These are phyloP conservation scores for Mongoloraphidia duomilia DNA, from an alignment of 2,888 invertebrate genomes.

Conservation along the genomic window DNA sequence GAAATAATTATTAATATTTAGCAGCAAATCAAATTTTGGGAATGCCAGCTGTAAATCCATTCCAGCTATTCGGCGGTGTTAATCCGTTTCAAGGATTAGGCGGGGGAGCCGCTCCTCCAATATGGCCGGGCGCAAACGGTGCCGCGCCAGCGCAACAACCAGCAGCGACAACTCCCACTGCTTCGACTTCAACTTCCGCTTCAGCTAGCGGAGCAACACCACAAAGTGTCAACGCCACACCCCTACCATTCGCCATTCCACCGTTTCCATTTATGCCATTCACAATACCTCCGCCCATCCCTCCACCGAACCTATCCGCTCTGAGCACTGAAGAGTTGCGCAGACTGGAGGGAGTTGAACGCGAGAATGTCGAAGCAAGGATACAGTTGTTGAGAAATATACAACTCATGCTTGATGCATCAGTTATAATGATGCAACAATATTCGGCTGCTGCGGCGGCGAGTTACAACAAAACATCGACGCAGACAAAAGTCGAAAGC, in stretches of 20 bases:
- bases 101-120: constrained; percentile 20
- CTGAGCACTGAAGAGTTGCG: constrained; percentile 72
- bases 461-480: constrained; percentile 9
- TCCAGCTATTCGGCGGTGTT: constrained; percentile 7
- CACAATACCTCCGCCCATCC: constrained; percentile 57
- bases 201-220: constrained; percentile 9
- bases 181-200: constrained; percentile 9
- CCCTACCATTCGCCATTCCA: constrained; percentile 35
- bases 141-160: constrained; percentile 3
- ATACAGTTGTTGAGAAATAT: constrained; percentile 64
- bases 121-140: constrained; percentile 15
- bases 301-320: constrained; percentile 57
- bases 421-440: constrained; percentile 87
- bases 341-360: constrained; percentile 77
- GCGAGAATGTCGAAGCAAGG: constrained; percentile 80
- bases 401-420: constrained; percentile 78
- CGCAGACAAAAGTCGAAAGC: constrained; percentile 10
- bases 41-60: constrained; percentile 14
- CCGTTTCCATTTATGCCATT: constrained; percentile 39
- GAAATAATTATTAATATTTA: too few species aligned
- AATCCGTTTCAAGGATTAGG: constrained; percentile 14
- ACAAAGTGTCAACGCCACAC: constrained; percentile 15
- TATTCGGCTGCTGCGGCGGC: constrained; percentile 57
- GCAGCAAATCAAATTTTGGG: too few species aligned
- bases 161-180: constrained; percentile 11